Evolutionary conservation across 53 echinoderm and acorn worm genomes (phyloP), one percentile per base, ranked within the genome.

Genomic region (Actinopyga echinites): DNA sequence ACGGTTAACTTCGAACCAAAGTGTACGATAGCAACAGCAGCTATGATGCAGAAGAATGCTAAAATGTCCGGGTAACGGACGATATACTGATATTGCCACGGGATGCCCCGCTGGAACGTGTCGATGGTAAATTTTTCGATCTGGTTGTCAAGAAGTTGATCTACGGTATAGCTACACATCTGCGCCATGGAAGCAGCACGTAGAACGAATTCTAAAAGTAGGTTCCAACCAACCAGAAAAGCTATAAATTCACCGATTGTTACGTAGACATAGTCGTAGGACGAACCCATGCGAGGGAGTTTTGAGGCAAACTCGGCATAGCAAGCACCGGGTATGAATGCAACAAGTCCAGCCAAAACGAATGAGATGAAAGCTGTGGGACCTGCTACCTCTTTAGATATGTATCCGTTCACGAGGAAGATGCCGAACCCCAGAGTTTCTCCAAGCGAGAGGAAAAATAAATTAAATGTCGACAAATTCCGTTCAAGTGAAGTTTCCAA

Each of bases 181-280:
- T 93, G 90, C 23, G 90, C 93, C 53, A 93, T 90, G 25, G 87
- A 85, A 15, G 89, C 89, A 45, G 87, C 93, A 19, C 87, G 82
- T 54, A 93, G 87, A 59, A 90, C 65, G 80, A 90, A 90, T 71
- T 93, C 93, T 88, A 93, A 75, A 19, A 93, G 85, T 77, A 93
- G 90, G 75, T 87, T 93, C 93, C 93, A 93, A 26, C 93, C 93
- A 33, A 90, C 90, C 29, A 90, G 85, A 79, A 93, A 93, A 20
- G 90, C 93, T 22, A 90, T 64, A 40, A 93, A 84, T 60, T 93
- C 93, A 13, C 93, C 93, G 17, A 90, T 88, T 1, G 90, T 90
- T 31, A 90, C 87, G 74, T 93, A 93, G 40, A 87, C 82, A 79
- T 93, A 93, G 36, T 87, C 85, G 77, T 93, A 93, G 26, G 93